Evolutionary conservation across 2,797 vertebrate genomes (phyloP).

Genomic region (Synanceia verrucosa): DNA sequence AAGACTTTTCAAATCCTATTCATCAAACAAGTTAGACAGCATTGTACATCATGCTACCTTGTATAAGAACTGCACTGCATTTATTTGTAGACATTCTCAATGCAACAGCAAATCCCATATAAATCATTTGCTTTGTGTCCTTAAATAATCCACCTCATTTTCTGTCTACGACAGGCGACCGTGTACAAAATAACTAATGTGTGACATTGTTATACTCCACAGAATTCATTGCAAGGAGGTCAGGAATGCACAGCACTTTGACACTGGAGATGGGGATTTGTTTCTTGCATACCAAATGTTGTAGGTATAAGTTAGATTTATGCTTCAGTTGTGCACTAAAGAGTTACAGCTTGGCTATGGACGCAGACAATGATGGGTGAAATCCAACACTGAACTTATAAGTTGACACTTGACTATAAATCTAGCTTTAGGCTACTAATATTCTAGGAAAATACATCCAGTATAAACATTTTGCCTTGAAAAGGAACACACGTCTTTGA

Average conservation of each 20-base stretch:
- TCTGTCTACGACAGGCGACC: background rate
- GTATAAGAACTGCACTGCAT: background rate
- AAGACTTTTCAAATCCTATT: constrained; percentile 24
- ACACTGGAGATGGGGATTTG: background rate
- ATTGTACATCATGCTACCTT: background rate
- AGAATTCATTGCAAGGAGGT: background rate
- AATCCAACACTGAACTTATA: constrained; percentile 5
- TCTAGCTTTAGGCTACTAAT: constrained; percentile 9
- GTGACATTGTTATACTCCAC: background rate
- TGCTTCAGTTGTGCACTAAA: background rate
- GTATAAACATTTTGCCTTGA: background rate
- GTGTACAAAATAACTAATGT: background rate
- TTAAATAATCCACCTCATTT: constrained; percentile 1
- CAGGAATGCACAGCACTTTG: background rate
- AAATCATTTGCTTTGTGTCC: background rate
- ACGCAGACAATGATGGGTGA: background rate
- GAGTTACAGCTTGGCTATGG: background rate
- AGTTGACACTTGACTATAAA: constrained; percentile 15
- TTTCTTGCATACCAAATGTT: background rate
- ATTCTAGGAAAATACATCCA: no score
- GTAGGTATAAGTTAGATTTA: background rate
- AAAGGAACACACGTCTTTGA: background rate
- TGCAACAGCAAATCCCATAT: background rate
- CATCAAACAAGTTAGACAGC: constrained; percentile 20
- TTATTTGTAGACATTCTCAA: background rate